Percentiles rank a stretch among this genome's conserved stretches.
Conservation (phyloP, 2,888 invertebrate genomes). For the Pristionchus entomophagus region DNA sequence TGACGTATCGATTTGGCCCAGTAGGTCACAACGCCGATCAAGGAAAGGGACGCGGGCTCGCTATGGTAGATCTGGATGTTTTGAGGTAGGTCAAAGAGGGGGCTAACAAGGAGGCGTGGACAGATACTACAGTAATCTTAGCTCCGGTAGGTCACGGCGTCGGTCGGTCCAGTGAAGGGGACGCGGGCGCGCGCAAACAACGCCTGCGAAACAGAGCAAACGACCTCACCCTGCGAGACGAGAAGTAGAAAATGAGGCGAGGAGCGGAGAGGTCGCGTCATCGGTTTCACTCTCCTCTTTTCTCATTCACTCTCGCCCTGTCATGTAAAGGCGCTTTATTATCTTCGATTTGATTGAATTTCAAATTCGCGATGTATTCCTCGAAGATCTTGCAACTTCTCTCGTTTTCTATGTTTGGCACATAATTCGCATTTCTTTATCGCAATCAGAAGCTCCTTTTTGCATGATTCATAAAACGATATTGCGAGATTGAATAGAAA, state of each 20-base stretch:
- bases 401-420: too few relatives aligned
- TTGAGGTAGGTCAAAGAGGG: too few relatives aligned
- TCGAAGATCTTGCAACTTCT: background rate
- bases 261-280: background rate
- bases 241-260: constrained; percentile 32
- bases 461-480: background rate
- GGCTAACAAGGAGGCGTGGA: too few relatives aligned
- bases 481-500: constrained; percentile 17
- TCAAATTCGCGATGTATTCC: background rate
- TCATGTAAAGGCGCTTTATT: background rate
- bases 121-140: too few relatives aligned
- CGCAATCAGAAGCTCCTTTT: constrained; percentile 22
- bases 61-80: too few relatives aligned
- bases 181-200: too few relatives aligned
- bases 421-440: background rate
- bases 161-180: background rate
- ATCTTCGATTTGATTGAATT: background rate
- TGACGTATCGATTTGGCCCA: too few relatives aligned
- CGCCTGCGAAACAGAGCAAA: too few relatives aligned
- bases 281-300: background rate
- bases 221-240: constrained; percentile 3
- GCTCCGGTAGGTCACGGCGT: background rate
- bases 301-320: background rate
- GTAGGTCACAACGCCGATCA: too few relatives aligned
- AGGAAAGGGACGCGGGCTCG: too few relatives aligned